A percentile compares a stretch with the other conserved stretches of the same genome.
Conservation (phyloP, 2,888 invertebrate genomes). For the Euplexia lucipara region DNA sequence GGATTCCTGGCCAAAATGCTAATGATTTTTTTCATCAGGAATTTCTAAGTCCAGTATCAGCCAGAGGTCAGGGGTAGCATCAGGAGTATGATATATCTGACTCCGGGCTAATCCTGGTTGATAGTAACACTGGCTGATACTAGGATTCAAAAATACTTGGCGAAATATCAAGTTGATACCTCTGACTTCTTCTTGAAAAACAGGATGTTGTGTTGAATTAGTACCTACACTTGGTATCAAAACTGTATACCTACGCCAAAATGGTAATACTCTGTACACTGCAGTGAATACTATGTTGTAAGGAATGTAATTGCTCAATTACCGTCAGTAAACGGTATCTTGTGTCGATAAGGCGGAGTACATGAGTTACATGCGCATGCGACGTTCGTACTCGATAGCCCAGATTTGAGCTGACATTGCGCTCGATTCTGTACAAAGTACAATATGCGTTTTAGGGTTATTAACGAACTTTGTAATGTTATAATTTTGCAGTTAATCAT, state of each 20-base stretch:
- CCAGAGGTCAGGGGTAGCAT: too few species aligned
- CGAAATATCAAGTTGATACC: too few species aligned
- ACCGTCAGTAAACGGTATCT: conserved; percentile 75
- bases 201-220: too few species aligned
- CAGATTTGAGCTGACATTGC: conserved; percentile 82
- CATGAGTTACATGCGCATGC: conserved; percentile 50
- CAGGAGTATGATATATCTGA: too few species aligned
- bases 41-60: too few species aligned
- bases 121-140: too few species aligned
- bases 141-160: too few species aligned
- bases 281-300: conserved; percentile 71
- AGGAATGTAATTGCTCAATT: conserved; percentile 86
- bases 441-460: conserved; percentile 25
- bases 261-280: conserved; percentile 20
- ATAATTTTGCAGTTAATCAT: neutral
- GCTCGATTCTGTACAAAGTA: conserved; percentile 55
- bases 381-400: conserved; percentile 73
- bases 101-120: too few species aligned
- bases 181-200: too few species aligned
- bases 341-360: conserved; percentile 63
- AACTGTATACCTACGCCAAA: neutral
- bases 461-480: neutral
- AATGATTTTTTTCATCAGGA: too few species aligned
- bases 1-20: too few species aligned
- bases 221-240: neutral